These are phyloP conservation scores for Tribolium madens DNA, from an alignment of 1,140 invertebrate genomes.

Conservation along the genomic window DNA sequence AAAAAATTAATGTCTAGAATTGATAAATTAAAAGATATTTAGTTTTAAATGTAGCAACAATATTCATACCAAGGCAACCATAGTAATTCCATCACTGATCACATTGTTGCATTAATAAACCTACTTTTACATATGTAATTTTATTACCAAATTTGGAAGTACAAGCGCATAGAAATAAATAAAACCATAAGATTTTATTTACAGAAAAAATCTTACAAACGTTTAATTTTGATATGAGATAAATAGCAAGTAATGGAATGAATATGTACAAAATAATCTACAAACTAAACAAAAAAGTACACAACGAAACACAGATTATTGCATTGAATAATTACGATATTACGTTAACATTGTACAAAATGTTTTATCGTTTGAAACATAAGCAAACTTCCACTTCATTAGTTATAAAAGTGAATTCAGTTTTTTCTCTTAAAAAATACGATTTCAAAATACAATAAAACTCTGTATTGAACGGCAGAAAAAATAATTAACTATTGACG, in stretches of 20 bases:
- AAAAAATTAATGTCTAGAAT: too few species aligned
- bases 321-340: conserved; percentile 8
- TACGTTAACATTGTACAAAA: background rate
- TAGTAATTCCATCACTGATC: too few species aligned
- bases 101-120: too few species aligned
- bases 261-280: conserved; percentile 34
- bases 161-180: background rate
- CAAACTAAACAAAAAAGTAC: conserved; percentile 14
- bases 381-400: background rate
- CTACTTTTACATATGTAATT: background rate
- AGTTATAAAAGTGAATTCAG: background rate
- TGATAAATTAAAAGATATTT: too few species aligned
- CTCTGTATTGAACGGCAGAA: background rate
- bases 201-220: conserved; percentile 21
- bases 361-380: background rate
- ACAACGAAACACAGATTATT: conserved; percentile 20
- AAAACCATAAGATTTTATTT: conserved; percentile 31
- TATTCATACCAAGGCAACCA: too few species aligned
- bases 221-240: conserved; percentile 19
- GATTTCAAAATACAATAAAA: conserved; percentile 8
- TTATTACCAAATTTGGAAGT: background rate
- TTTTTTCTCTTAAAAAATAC: background rate
- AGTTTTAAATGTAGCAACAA: too few species aligned
- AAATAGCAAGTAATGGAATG: conserved; percentile 21
- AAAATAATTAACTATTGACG: conserved; percentile 22